Evolutionary conservation across 1,140 invertebrate genomes (phyloP).

Genomic region (Bombus waltoni): DNA sequence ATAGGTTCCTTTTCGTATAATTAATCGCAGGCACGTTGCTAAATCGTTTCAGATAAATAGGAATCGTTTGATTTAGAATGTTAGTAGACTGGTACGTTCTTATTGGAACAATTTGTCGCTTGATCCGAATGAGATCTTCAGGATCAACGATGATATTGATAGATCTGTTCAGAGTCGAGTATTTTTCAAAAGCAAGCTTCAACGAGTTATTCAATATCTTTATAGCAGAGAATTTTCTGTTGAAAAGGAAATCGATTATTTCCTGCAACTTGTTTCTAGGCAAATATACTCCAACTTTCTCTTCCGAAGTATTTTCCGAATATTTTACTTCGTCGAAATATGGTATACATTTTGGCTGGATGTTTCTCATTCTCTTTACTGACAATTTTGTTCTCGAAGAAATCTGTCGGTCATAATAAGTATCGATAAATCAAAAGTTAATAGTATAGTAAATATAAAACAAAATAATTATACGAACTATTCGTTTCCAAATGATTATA

Average conservation of each 20-base stretch:
- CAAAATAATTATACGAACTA: neutral
- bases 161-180: neutral
- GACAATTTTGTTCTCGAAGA: neutral
- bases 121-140: neutral
- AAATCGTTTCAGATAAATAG: neutral
- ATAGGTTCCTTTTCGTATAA: neutral
- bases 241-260: neutral
- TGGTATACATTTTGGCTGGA: too few species aligned
- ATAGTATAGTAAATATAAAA: too few species aligned
- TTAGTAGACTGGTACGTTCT: neutral
- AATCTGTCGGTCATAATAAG: slow-evolving; percentile 21
- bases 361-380: neutral
- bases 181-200: neutral
- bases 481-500: too few species aligned
- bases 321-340: neutral
- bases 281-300: neutral
- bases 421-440: neutral
- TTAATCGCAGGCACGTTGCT: too few species aligned
- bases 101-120: neutral
- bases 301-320: neutral
- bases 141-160: neutral
- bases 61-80: neutral
- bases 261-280: neutral
- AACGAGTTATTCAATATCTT: neutral
- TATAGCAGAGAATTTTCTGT: neutral